Evolutionary conservation across 2,888 invertebrate species (phyloP).

Genomic region (Atrina japonica): DNA sequence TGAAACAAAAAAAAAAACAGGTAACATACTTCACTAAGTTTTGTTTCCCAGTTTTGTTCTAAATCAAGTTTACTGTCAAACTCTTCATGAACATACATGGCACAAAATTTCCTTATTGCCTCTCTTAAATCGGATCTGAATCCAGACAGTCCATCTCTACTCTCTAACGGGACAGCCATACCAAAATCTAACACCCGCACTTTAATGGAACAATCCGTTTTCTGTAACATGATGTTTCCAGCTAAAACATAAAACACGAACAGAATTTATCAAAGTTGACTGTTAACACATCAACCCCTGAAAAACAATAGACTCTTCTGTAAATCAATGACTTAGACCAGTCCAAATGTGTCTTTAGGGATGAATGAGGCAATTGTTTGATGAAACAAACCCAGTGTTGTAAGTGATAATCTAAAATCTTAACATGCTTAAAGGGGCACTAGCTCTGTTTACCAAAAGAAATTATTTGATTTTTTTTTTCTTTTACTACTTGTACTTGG

Average conservation of each 20-base stretch:
- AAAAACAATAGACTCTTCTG: too few relatives aligned
- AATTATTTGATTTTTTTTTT: too few relatives aligned
- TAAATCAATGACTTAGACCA: too few relatives aligned
- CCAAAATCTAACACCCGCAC: slow-evolving; percentile 69
- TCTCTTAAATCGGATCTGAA: slow-evolving; percentile 56
- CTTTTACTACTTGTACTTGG: too few relatives aligned
- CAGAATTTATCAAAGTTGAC: neutral
- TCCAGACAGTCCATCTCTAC: slow-evolving; percentile 34
- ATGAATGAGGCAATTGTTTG: too few relatives aligned
- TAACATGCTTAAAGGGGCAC: too few relatives aligned
- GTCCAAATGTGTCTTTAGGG: too few relatives aligned
- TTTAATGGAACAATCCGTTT: slow-evolving; percentile 40
- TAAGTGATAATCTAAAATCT: too few relatives aligned
- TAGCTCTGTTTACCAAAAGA: too few relatives aligned
- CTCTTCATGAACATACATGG: slow-evolving; percentile 61
- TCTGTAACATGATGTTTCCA: slow-evolving; percentile 67
- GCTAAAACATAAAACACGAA: slow-evolving; percentile 45
- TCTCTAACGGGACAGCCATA: slow-evolving; percentile 40
- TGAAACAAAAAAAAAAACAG: too few relatives aligned
- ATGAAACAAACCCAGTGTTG: too few relatives aligned
- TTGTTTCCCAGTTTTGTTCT: slow-evolving; percentile 46
- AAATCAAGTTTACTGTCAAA: slow-evolving; percentile 55
- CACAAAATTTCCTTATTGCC: slow-evolving; percentile 61
- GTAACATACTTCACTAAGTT: neutral
- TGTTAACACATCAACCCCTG: too few relatives aligned